phyloP scores from a whole-genome alignment of 1,140 invertebrate genomes.

The Eumaeus atala region DNA sequence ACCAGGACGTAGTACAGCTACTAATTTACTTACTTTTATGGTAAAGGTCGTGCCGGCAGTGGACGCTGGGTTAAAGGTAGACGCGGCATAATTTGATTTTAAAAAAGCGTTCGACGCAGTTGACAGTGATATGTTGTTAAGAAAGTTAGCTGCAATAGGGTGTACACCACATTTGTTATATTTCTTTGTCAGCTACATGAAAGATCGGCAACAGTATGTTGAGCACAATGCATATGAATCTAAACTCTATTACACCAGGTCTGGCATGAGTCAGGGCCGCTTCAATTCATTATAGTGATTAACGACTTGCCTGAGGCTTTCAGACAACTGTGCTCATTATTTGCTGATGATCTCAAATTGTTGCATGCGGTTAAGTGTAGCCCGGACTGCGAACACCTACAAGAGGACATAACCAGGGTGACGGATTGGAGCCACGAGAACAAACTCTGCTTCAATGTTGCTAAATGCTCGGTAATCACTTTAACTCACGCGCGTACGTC shows the following conservation, averaged over 20 bases:
- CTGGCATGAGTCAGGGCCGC: not conserved
- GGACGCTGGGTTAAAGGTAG: slow-evolving; percentile 18
- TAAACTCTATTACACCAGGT: slow-evolving; percentile 2
- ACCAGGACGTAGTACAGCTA: slow-evolving; percentile 11
- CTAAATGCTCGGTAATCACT: too few relatives aligned
- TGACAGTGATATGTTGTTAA: not conserved
- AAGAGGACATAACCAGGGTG: too few relatives aligned
- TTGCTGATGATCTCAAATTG: too few relatives aligned
- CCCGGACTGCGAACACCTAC: too few relatives aligned
- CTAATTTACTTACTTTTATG: slow-evolving; percentile 18
- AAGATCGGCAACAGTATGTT: not conserved
- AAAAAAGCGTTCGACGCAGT: slow-evolving; percentile 10
- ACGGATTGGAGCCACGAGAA: too few relatives aligned
- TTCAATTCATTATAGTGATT: not conserved
- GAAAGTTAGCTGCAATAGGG: not conserved
- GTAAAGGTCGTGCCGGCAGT: slow-evolving; percentile 10
- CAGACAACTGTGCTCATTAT: too few relatives aligned
- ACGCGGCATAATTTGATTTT: slow-evolving; percentile 24
- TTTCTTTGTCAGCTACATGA: slow-evolving; percentile 10
- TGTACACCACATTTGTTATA: slow-evolving; percentile 3
- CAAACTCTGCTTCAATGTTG: too few relatives aligned
- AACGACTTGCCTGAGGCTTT: too few relatives aligned
- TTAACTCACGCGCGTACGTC: too few relatives aligned
- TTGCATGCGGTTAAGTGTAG: too few relatives aligned
- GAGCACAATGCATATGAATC: slow-evolving; percentile 1